phyloP scores from a whole-genome alignment of 35 echinoderm and acorn worm species.

The Apostichopus californicus region DNA sequence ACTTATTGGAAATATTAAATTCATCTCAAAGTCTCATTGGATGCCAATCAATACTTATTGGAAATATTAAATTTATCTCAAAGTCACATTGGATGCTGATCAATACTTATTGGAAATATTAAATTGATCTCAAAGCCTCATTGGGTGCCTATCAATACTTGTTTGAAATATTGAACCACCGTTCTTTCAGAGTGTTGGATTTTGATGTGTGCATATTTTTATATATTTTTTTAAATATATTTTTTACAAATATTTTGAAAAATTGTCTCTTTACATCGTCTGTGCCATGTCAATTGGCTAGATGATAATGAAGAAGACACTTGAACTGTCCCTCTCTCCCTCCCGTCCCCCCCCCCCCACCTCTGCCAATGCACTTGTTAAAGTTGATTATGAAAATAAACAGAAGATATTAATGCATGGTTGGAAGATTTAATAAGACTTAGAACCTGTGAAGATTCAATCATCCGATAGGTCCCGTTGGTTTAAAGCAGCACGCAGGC shows the following conservation, averaged over 20 bases:
- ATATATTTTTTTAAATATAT: too few species aligned
- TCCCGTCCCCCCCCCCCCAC: too few species aligned
- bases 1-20: too few species aligned
- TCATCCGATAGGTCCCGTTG: not conserved
- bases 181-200: not conserved
- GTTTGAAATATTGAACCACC: not conserved
- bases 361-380: not conserved
- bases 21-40: too few species aligned
- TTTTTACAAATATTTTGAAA: not conserved
- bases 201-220: too few species aligned
- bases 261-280: not conserved
- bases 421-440: conserved; percentile 4
- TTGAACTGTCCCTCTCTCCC: not conserved
- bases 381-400: not conserved
- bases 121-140: too few species aligned
- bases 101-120: too few species aligned
- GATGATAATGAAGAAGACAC: not conserved
- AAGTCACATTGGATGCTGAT: too few species aligned
- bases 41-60: too few species aligned
- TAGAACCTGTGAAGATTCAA: not conserved
- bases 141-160: not conserved
- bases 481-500: not conserved
- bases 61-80: too few species aligned
- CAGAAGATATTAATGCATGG: not conserved
- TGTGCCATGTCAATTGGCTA: not conserved